A percentile compares a stretch with the other conserved stretches of the same genome.
These are phyloP conservation scores for Hippopotamyrus pictus DNA, from an alignment of 2,797 vertebrate species.

Conservation along the genomic window DNA sequence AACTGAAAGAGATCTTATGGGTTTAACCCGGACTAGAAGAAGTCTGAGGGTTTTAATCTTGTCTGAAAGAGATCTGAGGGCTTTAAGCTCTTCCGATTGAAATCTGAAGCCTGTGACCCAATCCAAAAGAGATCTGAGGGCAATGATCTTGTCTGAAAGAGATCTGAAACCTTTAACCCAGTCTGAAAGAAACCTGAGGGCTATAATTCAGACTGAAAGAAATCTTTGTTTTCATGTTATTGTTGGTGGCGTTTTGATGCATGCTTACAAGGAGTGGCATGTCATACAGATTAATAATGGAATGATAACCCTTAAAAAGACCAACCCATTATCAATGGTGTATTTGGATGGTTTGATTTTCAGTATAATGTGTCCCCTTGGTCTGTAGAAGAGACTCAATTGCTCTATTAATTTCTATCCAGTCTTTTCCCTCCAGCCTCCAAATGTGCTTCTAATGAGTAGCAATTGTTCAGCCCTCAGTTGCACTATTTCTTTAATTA, in stretches of 20 bases:
- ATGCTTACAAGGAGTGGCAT: not conserved
- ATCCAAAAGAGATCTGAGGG: not conserved
- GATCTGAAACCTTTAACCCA: not conserved
- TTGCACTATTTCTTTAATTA: not conserved
- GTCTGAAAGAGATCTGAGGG: not conserved
- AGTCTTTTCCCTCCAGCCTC: not conserved
- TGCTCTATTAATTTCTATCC: not conserved
- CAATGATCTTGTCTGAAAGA: not conserved
- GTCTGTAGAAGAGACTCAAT: not conserved
- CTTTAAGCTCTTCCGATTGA: not conserved
- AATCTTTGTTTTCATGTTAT: not conserved
- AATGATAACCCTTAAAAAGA: not conserved
- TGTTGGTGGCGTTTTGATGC: not conserved
- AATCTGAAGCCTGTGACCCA: not conserved
- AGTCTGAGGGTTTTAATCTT: not conserved
- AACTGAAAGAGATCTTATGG: not conserved
- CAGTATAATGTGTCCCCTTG: not conserved
- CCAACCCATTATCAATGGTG: not conserved
- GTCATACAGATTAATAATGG: not conserved
- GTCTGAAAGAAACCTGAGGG: not conserved
- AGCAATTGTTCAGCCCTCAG: constrained; percentile 2
- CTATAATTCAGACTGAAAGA: not conserved
- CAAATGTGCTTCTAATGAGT: constrained; percentile 3
- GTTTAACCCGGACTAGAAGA: not conserved
- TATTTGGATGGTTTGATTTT: not conserved